Percentiles rank a stretch among this genome's conserved stretches.
Conservation (phyloP, 2,888 invertebrate genomes). For the Calameuta pallipes region DNA sequence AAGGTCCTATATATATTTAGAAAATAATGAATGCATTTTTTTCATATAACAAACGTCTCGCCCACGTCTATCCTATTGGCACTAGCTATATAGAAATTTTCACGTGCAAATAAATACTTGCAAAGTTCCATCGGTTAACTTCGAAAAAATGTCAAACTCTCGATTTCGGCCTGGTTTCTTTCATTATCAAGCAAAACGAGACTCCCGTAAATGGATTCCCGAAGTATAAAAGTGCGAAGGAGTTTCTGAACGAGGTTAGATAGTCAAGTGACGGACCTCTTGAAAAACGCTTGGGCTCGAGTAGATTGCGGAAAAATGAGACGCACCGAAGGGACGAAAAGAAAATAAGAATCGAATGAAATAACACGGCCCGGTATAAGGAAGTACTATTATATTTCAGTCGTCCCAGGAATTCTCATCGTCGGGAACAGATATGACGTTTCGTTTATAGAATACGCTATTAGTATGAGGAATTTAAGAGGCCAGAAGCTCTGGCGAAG, state of each 20-base stretch:
- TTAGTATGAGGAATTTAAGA: conserved; percentile 9
- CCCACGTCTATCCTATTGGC: background rate
- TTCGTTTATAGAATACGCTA: conserved; percentile 47
- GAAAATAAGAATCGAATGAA: conserved; percentile 51
- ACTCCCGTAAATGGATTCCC: background rate
- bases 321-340: conserved; percentile 45
- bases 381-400: conserved; percentile 37
- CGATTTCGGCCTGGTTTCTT: background rate
- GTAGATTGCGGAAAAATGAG: conserved; percentile 44
- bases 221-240: background rate
- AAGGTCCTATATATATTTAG: background rate
- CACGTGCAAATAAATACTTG: background rate
- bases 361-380: conserved; percentile 33
- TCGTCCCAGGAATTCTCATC: conserved; percentile 54
- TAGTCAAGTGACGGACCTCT: conserved; percentile 29
- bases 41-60: background rate
- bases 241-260: conserved; percentile 8
- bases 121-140: background rate
- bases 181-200: background rate
- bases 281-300: conserved; percentile 32
- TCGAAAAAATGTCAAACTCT: background rate
- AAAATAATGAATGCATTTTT: background rate
- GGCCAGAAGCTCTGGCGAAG: background rate
- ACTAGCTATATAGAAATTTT: background rate
- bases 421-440: conserved; percentile 55